Evolutionary conservation across 2,113 vertebrate species (phyloP).

Genomic region (Pristiophorus japonicus): DNA sequence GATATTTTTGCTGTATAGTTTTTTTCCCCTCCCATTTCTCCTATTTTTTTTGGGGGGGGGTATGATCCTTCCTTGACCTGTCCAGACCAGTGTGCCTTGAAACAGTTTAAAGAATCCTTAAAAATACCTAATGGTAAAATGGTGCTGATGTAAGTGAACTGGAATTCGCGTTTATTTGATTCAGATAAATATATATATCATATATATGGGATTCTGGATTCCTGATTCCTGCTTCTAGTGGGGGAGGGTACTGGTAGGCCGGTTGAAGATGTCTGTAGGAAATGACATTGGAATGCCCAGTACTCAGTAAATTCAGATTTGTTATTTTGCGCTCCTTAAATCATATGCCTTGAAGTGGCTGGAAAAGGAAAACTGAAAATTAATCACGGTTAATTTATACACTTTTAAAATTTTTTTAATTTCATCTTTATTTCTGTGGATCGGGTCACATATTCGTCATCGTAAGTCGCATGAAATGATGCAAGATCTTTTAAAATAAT

Average conservation of each 20-base stretch:
- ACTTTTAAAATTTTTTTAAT: not conserved
- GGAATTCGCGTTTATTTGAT: not conserved
- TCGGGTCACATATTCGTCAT: not conserved
- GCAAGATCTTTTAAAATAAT: not conserved
- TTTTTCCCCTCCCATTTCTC: not conserved
- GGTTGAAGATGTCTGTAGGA: not conserved
- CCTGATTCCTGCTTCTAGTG: not conserved
- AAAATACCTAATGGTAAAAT: not conserved
- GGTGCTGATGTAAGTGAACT: constrained; percentile 18
- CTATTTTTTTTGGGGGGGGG: not conserved
- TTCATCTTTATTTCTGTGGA: not conserved
- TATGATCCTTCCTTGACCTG: not conserved
- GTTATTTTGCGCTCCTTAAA: not conserved
- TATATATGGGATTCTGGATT: not conserved
- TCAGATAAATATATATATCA: not conserved
- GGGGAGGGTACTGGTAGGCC: not conserved
- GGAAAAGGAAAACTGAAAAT: not conserved
- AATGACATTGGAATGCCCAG: constrained; percentile 17
- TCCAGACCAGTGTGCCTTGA: not conserved
- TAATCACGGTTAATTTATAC: not conserved
- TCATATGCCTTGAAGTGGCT: not conserved
- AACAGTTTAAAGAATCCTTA: constrained; percentile 1
- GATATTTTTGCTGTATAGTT: not conserved
- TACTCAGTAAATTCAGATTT: not conserved
- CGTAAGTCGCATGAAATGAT: not conserved